Percentiles rank a stretch among this genome's conserved stretches.
phyloP scores from a whole-genome alignment of 1,140 invertebrate genomes.

The Heterodera schachtii region DNA sequence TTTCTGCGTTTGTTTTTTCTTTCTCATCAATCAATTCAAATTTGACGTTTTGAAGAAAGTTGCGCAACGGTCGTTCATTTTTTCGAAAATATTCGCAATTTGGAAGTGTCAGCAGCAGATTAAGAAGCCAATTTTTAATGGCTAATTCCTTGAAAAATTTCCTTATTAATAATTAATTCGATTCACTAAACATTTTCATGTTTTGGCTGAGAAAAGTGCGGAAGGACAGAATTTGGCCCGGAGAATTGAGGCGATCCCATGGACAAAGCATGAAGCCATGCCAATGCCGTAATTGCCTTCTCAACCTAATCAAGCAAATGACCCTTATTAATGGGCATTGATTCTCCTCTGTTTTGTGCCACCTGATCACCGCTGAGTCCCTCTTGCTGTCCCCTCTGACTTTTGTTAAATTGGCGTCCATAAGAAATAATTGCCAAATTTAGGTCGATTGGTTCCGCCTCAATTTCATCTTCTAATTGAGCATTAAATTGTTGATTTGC shows the following conservation, averaged over 20 bases:
- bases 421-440: neutral
- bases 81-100: slow-evolving; percentile 6
- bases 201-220: neutral
- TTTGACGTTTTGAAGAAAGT: neutral
- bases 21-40: neutral
- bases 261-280: neutral
- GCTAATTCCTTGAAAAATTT: neutral
- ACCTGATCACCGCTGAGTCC: neutral
- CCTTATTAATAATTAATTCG: neutral
- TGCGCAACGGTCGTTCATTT: neutral
- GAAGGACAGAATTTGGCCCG: neutral
- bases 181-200: neutral
- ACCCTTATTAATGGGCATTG: neutral
- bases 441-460: neutral
- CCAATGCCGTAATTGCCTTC: slow-evolving; percentile 1
- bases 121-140: neutral
- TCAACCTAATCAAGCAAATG: neutral
- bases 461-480: no score
- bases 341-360: neutral
- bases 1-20: neutral
- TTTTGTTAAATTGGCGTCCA: neutral
- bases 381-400: neutral
- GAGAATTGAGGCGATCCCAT: neutral
- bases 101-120: neutral
- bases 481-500: no score